A percentile compares a stretch with the other conserved stretches of the same genome.
These are phyloP conservation scores for Heliconius ethilla DNA, from an alignment of 2,888 invertebrate genomes.

Conservation along the genomic window DNA sequence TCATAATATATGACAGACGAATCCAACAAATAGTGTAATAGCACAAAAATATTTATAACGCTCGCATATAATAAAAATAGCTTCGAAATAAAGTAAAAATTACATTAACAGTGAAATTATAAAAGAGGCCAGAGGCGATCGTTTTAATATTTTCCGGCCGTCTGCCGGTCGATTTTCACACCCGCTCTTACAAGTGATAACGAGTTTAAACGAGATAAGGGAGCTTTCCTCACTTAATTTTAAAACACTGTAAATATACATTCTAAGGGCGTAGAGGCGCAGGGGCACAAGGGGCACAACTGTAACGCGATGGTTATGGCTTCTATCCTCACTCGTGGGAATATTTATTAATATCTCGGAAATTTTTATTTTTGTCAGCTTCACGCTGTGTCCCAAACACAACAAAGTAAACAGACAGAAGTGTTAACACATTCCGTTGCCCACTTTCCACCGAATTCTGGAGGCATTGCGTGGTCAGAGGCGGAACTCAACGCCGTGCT, in stretches of 20 bases:
- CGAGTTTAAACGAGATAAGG: conserved; percentile 31
- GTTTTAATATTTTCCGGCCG: conserved; percentile 51
- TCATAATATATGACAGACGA: neutral
- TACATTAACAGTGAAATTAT: conserved; percentile 47
- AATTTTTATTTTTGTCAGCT: no score
- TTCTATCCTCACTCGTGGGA: no score
- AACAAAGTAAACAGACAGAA: no score
- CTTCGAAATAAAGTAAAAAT: conserved; percentile 29
- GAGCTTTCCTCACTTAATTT: conserved; percentile 26
- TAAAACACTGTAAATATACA: neutral
- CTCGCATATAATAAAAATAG: neutral
- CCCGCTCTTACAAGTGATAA: conserved; percentile 35
- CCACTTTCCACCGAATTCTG: no score
- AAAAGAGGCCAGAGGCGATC: conserved; percentile 50
- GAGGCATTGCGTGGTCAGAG: no score
- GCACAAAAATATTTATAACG: neutral
- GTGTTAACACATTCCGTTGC: no score
- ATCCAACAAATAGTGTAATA: neutral
- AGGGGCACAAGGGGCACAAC: neutral
- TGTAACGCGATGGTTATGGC: no score
- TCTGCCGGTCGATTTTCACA: conserved; percentile 38
- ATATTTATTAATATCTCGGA: no score
- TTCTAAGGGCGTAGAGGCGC: neutral
- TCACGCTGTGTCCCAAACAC: no score
- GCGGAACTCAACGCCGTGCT: no score